Conservation (phyloP, 2,888 invertebrate genomes). For the Conus canariensis region DNA sequence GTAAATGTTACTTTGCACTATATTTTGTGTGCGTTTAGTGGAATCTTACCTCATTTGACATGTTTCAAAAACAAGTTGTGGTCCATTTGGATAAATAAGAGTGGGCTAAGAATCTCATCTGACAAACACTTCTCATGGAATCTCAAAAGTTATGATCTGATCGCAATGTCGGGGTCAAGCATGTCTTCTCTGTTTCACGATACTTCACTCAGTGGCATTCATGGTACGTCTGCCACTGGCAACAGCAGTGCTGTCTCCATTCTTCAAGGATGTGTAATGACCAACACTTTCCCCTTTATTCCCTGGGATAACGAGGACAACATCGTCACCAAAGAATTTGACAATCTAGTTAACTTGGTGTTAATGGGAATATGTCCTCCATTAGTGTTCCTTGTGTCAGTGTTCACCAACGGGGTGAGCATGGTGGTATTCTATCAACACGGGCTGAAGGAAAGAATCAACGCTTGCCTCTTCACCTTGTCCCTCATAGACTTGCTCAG, state of each 20-base stretch:
- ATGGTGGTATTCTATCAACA: slow-evolving; percentile 18
- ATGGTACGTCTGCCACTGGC: neutral
- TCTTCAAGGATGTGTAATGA: neutral
- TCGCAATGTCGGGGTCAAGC: too few species aligned
- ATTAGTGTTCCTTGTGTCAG: neutral
- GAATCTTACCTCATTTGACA: too few species aligned
- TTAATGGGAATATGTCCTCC: neutral
- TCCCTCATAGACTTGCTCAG: neutral
- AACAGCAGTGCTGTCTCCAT: neutral
- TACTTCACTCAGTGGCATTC: too few species aligned
- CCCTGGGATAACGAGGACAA: neutral
- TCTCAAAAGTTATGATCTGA: too few species aligned
- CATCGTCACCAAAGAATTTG: neutral
- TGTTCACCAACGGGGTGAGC: neutral
- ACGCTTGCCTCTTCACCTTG: neutral
- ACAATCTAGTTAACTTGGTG: neutral
- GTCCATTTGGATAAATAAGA: too few species aligned
- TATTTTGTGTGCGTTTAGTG: too few species aligned
- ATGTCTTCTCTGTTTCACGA: too few species aligned
- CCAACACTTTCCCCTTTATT: neutral
- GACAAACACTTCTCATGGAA: too few species aligned
- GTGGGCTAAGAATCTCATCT: too few species aligned
- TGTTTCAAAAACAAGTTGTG: too few species aligned
- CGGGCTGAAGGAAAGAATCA: slow-evolving; percentile 12
- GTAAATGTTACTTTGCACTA: too few species aligned